Evolutionary conservation across 23 tunicate genomes (phyloP).

Genomic region (Trididemnum clinides): DNA sequence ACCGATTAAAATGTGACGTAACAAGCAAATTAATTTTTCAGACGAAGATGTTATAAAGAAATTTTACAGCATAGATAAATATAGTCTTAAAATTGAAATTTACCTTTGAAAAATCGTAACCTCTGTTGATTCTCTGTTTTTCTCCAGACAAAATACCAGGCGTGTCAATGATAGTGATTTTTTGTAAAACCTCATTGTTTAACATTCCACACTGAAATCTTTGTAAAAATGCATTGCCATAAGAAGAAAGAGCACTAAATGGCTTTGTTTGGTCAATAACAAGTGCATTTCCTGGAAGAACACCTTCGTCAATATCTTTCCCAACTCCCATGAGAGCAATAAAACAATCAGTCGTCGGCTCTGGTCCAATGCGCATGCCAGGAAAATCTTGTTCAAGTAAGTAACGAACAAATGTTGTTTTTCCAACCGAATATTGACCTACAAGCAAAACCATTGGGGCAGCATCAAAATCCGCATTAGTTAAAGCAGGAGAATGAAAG

Average conservation of each 20-base stretch:
- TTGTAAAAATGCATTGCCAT: conserved; percentile 91
- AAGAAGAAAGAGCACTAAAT: conserved; percentile 85
- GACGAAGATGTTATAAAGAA: too few relatives aligned
- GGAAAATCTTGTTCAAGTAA: conserved; percentile 96
- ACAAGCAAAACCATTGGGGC: conserved; percentile 96
- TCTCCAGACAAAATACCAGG: conserved; percentile 99
- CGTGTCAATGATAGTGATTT: conserved; percentile 97
- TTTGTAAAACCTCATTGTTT: conserved; percentile 87
- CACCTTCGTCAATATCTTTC: conserved; percentile 86
- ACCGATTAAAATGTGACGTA: too few relatives aligned
- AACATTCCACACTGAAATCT: conserved; percentile 90
- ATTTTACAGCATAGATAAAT: too few relatives aligned
- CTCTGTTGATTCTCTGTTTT: conserved; percentile 96
- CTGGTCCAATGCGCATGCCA: conserved; percentile 99
- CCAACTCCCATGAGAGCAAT: conserved; percentile 94
- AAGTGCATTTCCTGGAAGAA: conserved; percentile 99
- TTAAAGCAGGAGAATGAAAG: conserved; percentile 95
- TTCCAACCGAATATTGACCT: conserved; percentile 99
- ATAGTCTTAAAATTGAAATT: not conserved
- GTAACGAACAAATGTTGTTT: conserved; percentile 96
- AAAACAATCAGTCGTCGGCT: conserved; percentile 99
- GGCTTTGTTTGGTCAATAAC: conserved; percentile 96
- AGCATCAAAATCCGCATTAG: conserved; percentile 99
- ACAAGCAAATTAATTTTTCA: too few relatives aligned
- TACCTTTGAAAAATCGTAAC: conserved; percentile 97